phyloP scores from a whole-genome alignment of 2,797 vertebrate species.

The Coracias cyanogaster region DNA sequence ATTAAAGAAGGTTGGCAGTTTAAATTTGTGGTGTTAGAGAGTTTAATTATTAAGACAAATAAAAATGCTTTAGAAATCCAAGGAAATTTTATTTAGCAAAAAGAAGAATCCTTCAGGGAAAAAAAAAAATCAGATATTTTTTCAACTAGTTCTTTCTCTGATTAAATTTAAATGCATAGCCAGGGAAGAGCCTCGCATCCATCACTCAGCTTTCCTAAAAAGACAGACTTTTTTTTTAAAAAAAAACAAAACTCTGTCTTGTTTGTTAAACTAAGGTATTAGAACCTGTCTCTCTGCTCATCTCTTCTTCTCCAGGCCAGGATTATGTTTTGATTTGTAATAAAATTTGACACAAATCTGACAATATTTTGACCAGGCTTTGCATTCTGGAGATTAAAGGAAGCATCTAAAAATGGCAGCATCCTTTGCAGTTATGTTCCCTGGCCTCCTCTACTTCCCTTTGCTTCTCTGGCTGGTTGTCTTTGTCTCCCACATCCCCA shows the following conservation, averaged over 20 bases:
- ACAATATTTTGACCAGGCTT: conserved; percentile 47
- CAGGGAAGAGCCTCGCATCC: not conserved
- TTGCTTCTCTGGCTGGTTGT: not conserved
- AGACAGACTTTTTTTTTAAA: not conserved
- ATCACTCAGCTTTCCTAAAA: not conserved
- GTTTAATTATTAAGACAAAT: not conserved
- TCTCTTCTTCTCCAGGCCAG: conserved; percentile 42
- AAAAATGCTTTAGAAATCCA: not conserved
- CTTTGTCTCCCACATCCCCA: not conserved
- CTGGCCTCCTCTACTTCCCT: fast-evolving
- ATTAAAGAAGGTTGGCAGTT: not conserved
- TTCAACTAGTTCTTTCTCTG: not conserved
- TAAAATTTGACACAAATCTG: conserved; percentile 62
- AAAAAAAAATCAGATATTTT: not conserved
- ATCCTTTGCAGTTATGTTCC: not conserved
- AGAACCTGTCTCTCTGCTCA: conserved; percentile 10
- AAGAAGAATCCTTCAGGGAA: not conserved
- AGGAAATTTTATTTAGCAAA: not conserved
- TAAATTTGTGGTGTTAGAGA: not conserved
- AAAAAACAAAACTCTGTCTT: not conserved
- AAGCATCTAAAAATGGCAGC: not conserved
- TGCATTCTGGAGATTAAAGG: conserved; percentile 38
- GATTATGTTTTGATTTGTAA: conserved; percentile 54
- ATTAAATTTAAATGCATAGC: not conserved
- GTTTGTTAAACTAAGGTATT: conserved; percentile 51